Base-by-base conservation (phyloP, 2,888 invertebrate species). In the Stenoptilia bipunctidactyla region DNA sequence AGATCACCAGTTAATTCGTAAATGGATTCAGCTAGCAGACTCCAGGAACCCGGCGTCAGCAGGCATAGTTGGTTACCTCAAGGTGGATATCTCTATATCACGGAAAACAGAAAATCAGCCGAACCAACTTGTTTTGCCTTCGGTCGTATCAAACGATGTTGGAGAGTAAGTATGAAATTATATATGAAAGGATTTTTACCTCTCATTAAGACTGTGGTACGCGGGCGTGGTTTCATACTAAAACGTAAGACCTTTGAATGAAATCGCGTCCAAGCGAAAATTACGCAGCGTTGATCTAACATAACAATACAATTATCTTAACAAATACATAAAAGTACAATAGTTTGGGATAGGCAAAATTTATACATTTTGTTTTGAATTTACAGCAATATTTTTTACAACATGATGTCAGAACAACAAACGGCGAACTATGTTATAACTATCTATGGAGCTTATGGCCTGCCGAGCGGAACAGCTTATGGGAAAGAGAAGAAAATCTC, bases 1-100 rank as follows among this genome's bases (percentile, higher is more conserved):
- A 89, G 93, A 91, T 71, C 94, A 92, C 56, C 90, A 91, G 61
- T 92, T 92, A 56, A 91, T 89, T 59, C 92, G 93, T 61, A 94
- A 94, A 72, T 96, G 96, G 96, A 92, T 91, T 0, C 88, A 91
- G 56, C 71, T 96, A 34, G 88, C 87, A 15, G 83, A 89, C 42
- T 89, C 90, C 0, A 86, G 89, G 25, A 88, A 86, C 48, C 77
- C 82, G 2, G 66, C 68, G 0, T 9, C 27, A 3, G 74, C 77
- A 0, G 87, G 86, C 0, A 79, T 87, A 0, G 87, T 88, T 48
- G 96, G 95, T 1, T 93, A 91, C 59, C 70, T 96, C 13, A 94
- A 94, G 71, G 87, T 94, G 44, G 93, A 94, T 59, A 86, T 96
- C 45, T 87, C 88, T 1, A 89, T 96, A 14, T 83, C 90, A 8